A percentile compares a stretch with the other conserved stretches of the same genome.
Evolutionary conservation across 2,888 invertebrate genomes (phyloP).

Genomic region (Dasypogon diadema): DNA sequence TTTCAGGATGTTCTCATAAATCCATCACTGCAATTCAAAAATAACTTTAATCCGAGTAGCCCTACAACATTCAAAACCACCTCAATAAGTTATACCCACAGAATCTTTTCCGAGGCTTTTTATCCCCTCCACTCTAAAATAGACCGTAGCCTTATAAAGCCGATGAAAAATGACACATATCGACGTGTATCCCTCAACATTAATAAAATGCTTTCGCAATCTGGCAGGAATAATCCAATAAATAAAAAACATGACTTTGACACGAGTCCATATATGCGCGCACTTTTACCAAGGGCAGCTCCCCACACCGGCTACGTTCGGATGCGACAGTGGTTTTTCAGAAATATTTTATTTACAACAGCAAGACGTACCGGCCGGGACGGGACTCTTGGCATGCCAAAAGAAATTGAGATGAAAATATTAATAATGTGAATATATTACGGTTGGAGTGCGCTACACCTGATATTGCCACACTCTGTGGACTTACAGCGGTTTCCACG

Average conservation of each 20-base stretch:
- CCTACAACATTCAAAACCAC: too few relatives aligned
- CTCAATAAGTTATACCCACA: too few relatives aligned
- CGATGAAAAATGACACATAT: constrained; percentile 54
- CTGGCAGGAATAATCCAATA: constrained; percentile 54
- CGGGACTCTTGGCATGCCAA: background rate
- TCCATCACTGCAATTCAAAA: too few relatives aligned
- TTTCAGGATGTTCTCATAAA: too few relatives aligned
- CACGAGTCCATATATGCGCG: constrained; percentile 42
- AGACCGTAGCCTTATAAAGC: constrained; percentile 9
- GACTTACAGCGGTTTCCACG: background rate
- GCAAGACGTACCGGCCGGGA: background rate
- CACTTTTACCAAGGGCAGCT: constrained; percentile 25
- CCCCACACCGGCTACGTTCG: background rate
- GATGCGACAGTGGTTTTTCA: constrained; percentile 32
- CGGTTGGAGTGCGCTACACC: constrained; percentile 4
- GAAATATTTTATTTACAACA: constrained; percentile 49
- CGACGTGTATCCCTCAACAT: constrained; percentile 53
- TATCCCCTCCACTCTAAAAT: too few relatives aligned
- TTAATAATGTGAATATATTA: constrained; percentile 52
- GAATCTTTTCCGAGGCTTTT: too few relatives aligned
- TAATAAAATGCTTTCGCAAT: constrained; percentile 54
- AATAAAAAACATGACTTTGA: constrained; percentile 52
- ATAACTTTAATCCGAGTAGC: too few relatives aligned
- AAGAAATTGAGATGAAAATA: constrained; percentile 53
- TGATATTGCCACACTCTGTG: constrained; percentile 7